These are phyloP conservation scores for Fulica atra DNA, from an alignment of 2,113 vertebrate species.

Conservation along the genomic window DNA sequence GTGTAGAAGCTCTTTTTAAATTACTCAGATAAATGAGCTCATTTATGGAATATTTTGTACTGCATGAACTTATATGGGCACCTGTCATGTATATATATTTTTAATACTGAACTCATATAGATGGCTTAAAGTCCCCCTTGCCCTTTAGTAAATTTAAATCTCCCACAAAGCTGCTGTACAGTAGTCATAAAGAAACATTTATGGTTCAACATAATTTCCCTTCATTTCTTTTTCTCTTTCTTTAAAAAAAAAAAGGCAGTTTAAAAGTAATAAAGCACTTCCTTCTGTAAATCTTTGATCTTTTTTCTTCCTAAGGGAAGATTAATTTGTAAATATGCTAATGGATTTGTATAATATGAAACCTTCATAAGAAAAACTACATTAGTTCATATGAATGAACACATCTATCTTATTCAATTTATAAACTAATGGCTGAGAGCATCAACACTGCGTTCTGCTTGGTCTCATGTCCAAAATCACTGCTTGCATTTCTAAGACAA, in stretches of 20 bases:
- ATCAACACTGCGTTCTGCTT: constrained; percentile 66
- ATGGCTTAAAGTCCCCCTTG: constrained; percentile 61
- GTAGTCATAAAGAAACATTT: constrained; percentile 79
- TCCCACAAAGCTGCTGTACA: constrained; percentile 69
- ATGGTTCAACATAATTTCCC: constrained; percentile 77
- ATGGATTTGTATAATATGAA: constrained; percentile 83
- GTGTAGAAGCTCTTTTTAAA: constrained; percentile 67
- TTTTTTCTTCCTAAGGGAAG: constrained; percentile 80
- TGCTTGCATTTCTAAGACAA: constrained; percentile 33
- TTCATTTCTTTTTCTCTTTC: constrained; percentile 72
- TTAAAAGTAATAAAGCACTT: constrained; percentile 82
- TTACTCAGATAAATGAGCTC: constrained; percentile 69
- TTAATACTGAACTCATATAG: constrained; percentile 62
- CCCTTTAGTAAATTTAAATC: constrained; percentile 73
- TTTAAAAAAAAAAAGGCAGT: constrained; percentile 67
- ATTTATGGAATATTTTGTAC: constrained; percentile 68
- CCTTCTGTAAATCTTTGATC: constrained; percentile 78
- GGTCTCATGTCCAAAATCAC: constrained; percentile 57
- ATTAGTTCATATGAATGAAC: constrained; percentile 81
- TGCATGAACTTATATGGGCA: constrained; percentile 70
- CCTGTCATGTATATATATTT: constrained; percentile 71
- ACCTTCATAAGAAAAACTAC: constrained; percentile 78
- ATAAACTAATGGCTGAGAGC: constrained; percentile 75
- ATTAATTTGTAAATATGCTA: constrained; percentile 87
- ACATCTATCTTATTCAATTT: constrained; percentile 80